Base-by-base conservation (phyloP, 2,888 invertebrate species). In the Lepidochitona cinerea region DNA sequence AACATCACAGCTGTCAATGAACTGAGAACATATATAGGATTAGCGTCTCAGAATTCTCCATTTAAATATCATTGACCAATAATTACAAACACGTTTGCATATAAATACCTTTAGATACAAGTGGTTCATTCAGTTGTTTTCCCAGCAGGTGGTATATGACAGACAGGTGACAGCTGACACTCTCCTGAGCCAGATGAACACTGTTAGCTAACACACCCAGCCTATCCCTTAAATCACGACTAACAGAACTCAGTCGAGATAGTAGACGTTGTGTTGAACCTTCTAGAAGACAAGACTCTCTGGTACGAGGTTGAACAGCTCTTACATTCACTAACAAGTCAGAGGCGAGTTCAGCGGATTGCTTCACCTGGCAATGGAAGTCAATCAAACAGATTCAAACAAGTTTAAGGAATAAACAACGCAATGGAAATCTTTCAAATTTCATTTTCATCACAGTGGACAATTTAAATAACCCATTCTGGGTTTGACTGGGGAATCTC, bases 211-310 rank as follows among this genome's bases (percentile, higher is more conserved):
- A 68, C 26, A 26, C 54, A 37, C 66, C 29, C 12, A 66, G 2
- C 6, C 26, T 49, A 1, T 9, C 37, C 5, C 65, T 54, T 33
- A 69, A 67, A 37, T 68, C 66, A 0, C 52, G 67, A 29, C 79
- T 79, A 12, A 80, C 69, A 68, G 79, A 74, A n/a, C 80, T 73
- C 23, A 79, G 75, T 73, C 79, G 78, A 41, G 85, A 84, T 71
- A 82, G 73, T 12, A 81, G 75, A 12, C 85, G 75, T 53, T 82
- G 82, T 7, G 81, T 79, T 54, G 73, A 79, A 6, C 85, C 83
- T 23, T 79, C 77, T 5, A 75, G 41, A 18, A 81, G 41, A 53
- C 70, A 76, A n/a, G 75, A 73, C 49, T 52, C 54, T 49, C 75
- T 71, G 33, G 70, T 77, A 33, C 68, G 73, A n/a, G 37, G 49